Base-by-base conservation (phyloP, 1,140 invertebrate species). In the Eurosta solidaginis region DNA sequence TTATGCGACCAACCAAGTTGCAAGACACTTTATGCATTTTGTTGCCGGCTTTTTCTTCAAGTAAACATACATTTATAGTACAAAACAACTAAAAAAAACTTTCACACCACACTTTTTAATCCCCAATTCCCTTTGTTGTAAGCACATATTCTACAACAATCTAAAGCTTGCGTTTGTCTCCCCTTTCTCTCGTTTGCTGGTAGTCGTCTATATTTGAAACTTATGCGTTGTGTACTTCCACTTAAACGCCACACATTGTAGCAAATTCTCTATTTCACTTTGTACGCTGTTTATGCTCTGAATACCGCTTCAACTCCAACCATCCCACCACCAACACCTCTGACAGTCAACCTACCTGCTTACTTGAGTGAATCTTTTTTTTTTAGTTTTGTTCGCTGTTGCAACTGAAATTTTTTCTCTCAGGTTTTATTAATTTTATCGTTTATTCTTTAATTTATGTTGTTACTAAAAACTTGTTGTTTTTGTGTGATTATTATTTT, bases 401-500 rank as follows among this genome's bases (percentile, higher is more conserved):
- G 44, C 45, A 40, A 68, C 59, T 27, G 33, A 68, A 17, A 47
- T 75, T 47, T 75, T 68, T 75, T 74, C n/a, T 45, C 22, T 75
- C 14, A 45, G 42, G 40, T 47, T 74, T 45, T 68, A 68, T 68
- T 75, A 47, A 75, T 75, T 75, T 75, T 25, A 75, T 75, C 27
- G 45, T 75, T 75, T 75, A 42, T n/a, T 33, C 29, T 40, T 68
- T 68, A 68, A 68, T 68, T 68, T 68, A 40, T 68, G 59, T 75
- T 74, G 68, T 74, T 75, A 36, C 36, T 25, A 22, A 74, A 27
- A 29, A 22, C 25, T 74, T 74, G n/a, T n/a, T n/a, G n/a, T 27
- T 44, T 49, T 40, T 14, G 17, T 47, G 73, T 76, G 36, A 25
- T 52, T 76, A 12, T 76, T 49, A 27, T 1, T 33, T 52, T 50